Percentiles rank a stretch among this genome's conserved stretches.
These are phyloP conservation scores for Sialis lutaria DNA, from an alignment of 2,888 invertebrate genomes.

Conservation along the genomic window DNA sequence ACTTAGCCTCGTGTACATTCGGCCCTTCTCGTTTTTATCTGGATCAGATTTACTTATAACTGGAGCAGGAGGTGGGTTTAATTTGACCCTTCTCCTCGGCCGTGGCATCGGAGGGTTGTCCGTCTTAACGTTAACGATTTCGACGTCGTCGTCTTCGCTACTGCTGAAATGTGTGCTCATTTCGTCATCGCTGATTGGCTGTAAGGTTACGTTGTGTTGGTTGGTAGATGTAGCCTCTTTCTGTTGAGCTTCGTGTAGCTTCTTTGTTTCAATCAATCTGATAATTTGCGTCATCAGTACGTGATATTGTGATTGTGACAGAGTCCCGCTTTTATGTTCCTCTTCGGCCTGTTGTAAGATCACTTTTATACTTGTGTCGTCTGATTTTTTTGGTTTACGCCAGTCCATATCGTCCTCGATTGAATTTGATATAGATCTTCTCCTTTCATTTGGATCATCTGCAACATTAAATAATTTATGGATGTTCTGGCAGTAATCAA, in stretches of 20 bases:
- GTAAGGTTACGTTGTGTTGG: slow-evolving; percentile 16
- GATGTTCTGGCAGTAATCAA: not conserved
- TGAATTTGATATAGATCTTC: slow-evolving; percentile 24
- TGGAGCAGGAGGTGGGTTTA: slow-evolving; percentile 21
- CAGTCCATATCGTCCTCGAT: slow-evolving; percentile 10
- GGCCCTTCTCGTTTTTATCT: slow-evolving; percentile 5
- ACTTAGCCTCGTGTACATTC: not conserved
- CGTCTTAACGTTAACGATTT: slow-evolving; percentile 1
- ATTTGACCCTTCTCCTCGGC: too few species aligned
- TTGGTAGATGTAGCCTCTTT: slow-evolving; percentile 43
- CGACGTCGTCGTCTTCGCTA: slow-evolving; percentile 10
- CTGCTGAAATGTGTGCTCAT: slow-evolving; percentile 17
- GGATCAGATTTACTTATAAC: slow-evolving; percentile 20
- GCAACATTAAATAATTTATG: slow-evolving; percentile 2
- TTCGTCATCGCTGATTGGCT: slow-evolving; percentile 25
- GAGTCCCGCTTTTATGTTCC: slow-evolving; percentile 52
- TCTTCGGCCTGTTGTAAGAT: slow-evolving; percentile 72
- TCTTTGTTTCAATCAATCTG: slow-evolving; percentile 58
- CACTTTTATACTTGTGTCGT: slow-evolving; percentile 49
- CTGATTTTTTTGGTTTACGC: slow-evolving; percentile 19
- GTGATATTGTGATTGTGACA: slow-evolving; percentile 58
- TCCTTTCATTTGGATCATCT: slow-evolving; percentile 29
- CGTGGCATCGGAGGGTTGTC: too few species aligned
- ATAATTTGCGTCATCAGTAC: slow-evolving; percentile 60
- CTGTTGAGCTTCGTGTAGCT: slow-evolving; percentile 57